Evolutionary conservation across 2,888 invertebrate species (phyloP), one percentile per base, ranked within the genome.

Genomic region (Drosophila monieri): DNA sequence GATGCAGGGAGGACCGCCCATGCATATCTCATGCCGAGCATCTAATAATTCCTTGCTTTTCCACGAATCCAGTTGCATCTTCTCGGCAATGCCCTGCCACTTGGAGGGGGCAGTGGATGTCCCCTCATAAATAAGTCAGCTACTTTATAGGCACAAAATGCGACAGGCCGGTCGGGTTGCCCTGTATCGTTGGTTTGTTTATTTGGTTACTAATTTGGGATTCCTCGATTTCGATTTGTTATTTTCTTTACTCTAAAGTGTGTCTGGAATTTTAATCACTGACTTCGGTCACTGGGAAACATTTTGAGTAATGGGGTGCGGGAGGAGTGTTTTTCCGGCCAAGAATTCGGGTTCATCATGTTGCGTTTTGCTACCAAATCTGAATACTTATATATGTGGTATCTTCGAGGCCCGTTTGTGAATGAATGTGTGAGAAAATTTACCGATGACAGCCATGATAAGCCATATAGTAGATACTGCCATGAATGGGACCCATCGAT

Each of bases 171-270:
- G 64, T 58, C 84, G 57, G 70, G 47, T 62, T 68, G 71, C 58
- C 65, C 55, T 76, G 70, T 72, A 74, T 76, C 55, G 48, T 78
- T 85, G 78, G 55, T 71, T 87, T 86, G 84, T 88, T 84, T 83
- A 86, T 85, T 84, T 88, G 88, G 88, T 73, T 84, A 85, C 85
- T 86, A 85, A 88, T 85, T 85, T 88, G 85, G 81, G 80, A 81
- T 87, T 88, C 76, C 78, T 78, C 73, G 62, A 48, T 73, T 69
- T 48, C 27, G 27, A 47, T 62, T 55, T 37, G 35, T 60, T 58
- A 44, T 55, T 69, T 69, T 25, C 62, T 47, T 15, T 41, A 35
- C 35, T 35, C n/a, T n/a, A 18, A 46, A 41, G 66, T 78, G 79
- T 74, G 84, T 65, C 48, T 73, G 76, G 88, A 86, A 86, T 84